Percentiles rank a stretch among this genome's conserved stretches.
Conservation (phyloP, 2,113 vertebrate genomes). For the Psilopogon haemacephalus region DNA sequence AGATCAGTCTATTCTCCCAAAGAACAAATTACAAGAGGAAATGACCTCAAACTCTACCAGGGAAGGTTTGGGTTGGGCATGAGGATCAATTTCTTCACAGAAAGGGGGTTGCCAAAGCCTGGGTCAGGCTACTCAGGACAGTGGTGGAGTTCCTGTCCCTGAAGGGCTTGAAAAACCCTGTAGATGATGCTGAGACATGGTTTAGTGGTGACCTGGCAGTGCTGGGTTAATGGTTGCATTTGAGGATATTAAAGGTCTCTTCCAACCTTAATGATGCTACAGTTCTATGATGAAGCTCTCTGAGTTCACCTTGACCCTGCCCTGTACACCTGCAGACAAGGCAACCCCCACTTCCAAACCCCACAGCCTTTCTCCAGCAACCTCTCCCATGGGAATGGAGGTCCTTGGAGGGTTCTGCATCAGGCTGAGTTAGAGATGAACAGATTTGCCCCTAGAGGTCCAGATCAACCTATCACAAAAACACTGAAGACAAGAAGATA, state of each 20-base stretch:
- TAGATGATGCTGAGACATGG: background rate
- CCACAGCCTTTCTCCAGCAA: background rate
- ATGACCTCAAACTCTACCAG: too few species aligned
- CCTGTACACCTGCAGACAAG: background rate
- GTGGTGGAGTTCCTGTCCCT: too few species aligned
- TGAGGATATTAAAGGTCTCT: background rate
- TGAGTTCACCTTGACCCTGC: background rate
- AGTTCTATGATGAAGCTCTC: background rate
- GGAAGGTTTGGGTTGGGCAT: too few species aligned
- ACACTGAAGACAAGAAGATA: rapidly evolving
- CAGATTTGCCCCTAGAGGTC: background rate
- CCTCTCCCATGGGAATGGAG: background rate
- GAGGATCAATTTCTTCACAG: too few species aligned
- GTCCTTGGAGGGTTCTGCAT: rapidly evolving
- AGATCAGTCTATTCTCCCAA: too few species aligned
- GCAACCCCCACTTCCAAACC: background rate
- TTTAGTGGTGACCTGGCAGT: background rate
- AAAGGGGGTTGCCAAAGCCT: too few species aligned
- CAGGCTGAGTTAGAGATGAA: rapidly evolving
- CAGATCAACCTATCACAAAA: background rate
- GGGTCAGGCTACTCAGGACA: too few species aligned
- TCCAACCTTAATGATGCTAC: background rate
- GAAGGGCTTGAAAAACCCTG: background rate
- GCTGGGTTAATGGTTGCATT: background rate
- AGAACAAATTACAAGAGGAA: too few species aligned